phyloP scores from a whole-genome alignment of 2,113 vertebrate genomes.

The human (Homo sapiens) region GRCh38 chr15:70286501-70287000 shows the following conservation, averaged over 20 bases:
- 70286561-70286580: too few species aligned
- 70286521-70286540: background rate
- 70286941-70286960: background rate
- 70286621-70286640: fast-evolving
- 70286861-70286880: background rate
- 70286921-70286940: background rate
- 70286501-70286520: background rate
- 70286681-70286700: background rate
- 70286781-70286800: too few species aligned
- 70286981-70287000: background rate
- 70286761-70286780: background rate
- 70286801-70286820: background rate
- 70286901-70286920: background rate
- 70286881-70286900: background rate
- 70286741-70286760: too few species aligned
- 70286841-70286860: background rate
- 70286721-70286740: background rate
- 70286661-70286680: background rate
- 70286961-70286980: background rate
- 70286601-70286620: background rate
- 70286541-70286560: background rate
- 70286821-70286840: background rate
- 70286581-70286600: background rate
- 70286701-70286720: fast-evolving
- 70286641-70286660: background rate